These are phyloP conservation scores for Daubentonia madagascariensis DNA, from an alignment of 2,113 vertebrate species.

Conservation along the genomic window DNA sequence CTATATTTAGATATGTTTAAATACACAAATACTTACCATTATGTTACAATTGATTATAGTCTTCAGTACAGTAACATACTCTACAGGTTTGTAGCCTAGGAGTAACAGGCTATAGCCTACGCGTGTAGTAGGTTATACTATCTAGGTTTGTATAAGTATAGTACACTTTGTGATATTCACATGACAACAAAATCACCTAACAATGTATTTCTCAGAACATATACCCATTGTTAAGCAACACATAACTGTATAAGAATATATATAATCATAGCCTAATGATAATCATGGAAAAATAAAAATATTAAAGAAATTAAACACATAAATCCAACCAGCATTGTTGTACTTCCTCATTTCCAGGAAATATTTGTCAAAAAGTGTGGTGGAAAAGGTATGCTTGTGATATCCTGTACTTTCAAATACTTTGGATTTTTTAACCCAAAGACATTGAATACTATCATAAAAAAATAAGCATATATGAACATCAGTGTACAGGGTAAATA, in stretches of 20 bases:
- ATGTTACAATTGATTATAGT: background rate
- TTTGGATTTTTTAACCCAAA: constrained; percentile 3
- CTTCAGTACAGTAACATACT: background rate
- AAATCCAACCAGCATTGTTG: background rate
- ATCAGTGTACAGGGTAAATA: background rate
- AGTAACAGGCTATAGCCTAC: background rate
- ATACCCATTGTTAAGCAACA: background rate
- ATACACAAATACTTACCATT: background rate
- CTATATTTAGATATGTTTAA: background rate
- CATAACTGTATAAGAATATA: background rate
- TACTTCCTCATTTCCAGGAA: background rate
- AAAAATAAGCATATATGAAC: background rate
- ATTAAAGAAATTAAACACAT: background rate
- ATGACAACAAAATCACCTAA: background rate
- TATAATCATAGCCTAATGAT: background rate
- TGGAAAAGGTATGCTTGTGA: background rate
- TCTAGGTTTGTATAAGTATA: background rate
- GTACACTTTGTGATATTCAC: background rate
- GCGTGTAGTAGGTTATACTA: background rate
- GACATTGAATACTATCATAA: background rate
- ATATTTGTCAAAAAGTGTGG: background rate
- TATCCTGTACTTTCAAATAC: background rate
- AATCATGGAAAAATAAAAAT: background rate
- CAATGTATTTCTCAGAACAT: background rate
- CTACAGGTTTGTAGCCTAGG: background rate